These are phyloP conservation scores for Numenius arquata DNA, from an alignment of 2,113 vertebrate genomes.

Conservation along the genomic window DNA sequence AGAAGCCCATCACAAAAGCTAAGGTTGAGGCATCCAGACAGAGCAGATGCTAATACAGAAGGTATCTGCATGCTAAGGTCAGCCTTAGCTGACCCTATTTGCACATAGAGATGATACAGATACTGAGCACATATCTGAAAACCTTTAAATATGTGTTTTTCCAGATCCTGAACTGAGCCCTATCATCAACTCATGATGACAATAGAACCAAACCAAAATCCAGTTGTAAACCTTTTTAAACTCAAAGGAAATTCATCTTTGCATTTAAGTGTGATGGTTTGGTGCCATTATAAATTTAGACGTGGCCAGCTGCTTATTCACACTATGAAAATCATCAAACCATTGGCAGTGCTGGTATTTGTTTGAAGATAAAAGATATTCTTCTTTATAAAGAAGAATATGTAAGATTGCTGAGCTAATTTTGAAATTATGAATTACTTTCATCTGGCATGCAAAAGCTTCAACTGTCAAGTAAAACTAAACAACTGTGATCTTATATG, in stretches of 20 bases:
- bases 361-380: not conserved
- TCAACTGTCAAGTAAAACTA: not conserved
- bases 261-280: not conserved
- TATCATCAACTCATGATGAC: not conserved
- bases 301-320: not conserved
- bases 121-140: not conserved
- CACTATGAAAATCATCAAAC: not conserved
- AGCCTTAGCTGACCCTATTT: not conserved
- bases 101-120: rapidly evolving
- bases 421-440: not conserved
- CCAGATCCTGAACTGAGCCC: not conserved
- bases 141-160: not conserved
- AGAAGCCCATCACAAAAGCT: not conserved
- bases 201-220: not conserved
- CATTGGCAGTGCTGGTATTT: not conserved
- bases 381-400: not conserved
- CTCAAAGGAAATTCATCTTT: not conserved
- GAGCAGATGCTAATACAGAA: not conserved
- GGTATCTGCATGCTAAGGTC: not conserved
- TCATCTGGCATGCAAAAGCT: not conserved
- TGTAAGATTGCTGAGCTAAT: not conserved
- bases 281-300: not conserved
- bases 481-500: not conserved
- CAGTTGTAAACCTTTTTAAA: not conserved
- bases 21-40: not conserved